Percentiles rank a stretch among this genome's conserved stretches.
Evolutionary conservation across 2,113 vertebrate genomes (phyloP).

Genomic region (Grammomys surdaster): DNA sequence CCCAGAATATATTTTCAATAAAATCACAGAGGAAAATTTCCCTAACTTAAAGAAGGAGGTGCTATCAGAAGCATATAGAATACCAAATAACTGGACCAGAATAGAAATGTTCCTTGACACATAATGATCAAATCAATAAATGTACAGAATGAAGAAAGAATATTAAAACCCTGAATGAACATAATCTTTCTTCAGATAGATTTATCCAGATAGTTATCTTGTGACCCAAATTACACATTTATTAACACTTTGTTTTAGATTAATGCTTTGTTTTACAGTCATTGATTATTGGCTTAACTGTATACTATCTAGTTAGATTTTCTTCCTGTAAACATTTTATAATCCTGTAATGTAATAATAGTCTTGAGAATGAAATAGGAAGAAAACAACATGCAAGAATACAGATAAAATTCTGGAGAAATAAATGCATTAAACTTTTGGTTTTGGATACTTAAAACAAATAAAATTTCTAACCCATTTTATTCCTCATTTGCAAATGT

Average conservation of each 20-base stretch:
- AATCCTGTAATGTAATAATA: background rate
- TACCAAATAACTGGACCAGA: background rate
- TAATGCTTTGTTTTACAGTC: background rate
- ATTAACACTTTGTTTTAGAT: background rate
- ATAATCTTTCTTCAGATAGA: background rate
- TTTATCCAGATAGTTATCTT: background rate
- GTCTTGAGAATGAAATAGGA: background rate
- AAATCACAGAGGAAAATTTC: background rate
- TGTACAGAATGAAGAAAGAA: background rate
- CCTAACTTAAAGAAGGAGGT: background rate
- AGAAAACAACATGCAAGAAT: background rate
- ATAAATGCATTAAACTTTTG: background rate
- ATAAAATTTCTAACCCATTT: background rate
- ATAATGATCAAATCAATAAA: background rate
- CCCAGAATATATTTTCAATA: background rate
- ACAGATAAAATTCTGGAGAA: background rate
- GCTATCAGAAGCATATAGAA: background rate
- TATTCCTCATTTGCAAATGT: background rate
- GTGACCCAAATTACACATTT: background rate
- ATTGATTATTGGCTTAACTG: background rate
- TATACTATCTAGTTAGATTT: background rate
- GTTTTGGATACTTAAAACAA: background rate
- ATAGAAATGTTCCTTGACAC: background rate
- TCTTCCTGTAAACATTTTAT: background rate
- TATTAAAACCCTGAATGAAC: background rate